Conservation (phyloP, 2,888 invertebrate species). For the Syrista parreyssii region DNA sequence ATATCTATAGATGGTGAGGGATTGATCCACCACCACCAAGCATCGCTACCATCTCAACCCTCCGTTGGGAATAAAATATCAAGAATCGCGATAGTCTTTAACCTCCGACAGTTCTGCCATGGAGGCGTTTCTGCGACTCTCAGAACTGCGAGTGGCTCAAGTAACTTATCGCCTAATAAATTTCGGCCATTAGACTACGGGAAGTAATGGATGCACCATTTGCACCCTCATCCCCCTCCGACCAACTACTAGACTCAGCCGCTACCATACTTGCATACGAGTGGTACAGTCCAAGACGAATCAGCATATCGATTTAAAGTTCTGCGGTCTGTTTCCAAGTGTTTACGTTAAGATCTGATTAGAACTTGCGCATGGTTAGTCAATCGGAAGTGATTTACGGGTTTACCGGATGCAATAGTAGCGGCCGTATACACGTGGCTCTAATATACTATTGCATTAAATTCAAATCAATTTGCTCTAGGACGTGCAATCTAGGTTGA, state of each 20-base stretch:
- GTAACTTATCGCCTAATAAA: slow-evolving; percentile 59
- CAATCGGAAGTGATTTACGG: slow-evolving; percentile 22
- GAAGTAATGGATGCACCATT: slow-evolving; percentile 58
- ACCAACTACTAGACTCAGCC: neutral
- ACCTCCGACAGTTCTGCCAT: neutral
- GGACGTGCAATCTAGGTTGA: neutral
- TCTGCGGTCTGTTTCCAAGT: slow-evolving; percentile 24
- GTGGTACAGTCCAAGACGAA: neutral
- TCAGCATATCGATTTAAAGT: slow-evolving; percentile 27
- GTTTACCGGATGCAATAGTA: neutral
- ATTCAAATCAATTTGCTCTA: neutral
- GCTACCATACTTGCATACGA: neutral
- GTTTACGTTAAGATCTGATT: slow-evolving; percentile 28
- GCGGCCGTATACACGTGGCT: neutral
- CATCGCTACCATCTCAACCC: neutral
- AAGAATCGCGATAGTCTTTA: neutral
- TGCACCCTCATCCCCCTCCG: slow-evolving; percentile 40
- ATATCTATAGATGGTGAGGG: neutral
- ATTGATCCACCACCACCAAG: neutral
- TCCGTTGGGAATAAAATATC: neutral
- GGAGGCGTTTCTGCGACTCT: neutral
- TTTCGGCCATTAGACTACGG: slow-evolving; percentile 57
- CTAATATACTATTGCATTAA: neutral
- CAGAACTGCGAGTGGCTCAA: slow-evolving; percentile 35
- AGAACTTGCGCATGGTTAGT: slow-evolving; percentile 22